Base-by-base conservation (phyloP, 2,888 invertebrate genomes). In the Pherbina coryleti region DNA sequence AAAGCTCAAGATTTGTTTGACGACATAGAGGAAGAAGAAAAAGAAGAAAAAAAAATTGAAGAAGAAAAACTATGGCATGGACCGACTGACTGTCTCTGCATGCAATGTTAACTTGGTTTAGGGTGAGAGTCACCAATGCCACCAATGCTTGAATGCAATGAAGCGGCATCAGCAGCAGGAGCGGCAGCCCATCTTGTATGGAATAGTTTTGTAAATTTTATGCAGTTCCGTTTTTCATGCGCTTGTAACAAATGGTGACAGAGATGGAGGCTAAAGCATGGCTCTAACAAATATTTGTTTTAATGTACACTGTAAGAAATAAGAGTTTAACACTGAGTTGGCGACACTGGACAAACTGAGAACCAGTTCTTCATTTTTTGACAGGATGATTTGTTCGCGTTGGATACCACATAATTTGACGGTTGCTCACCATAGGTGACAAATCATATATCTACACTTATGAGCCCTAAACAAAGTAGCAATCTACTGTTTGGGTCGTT, bases 161-260 rank as follows among this genome's bases (percentile, higher is more conserved):
- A 73, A 74, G 51, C 62, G 44, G 62, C 62, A 64, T 25, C 60
- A 60, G 57, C 31, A 31, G 55, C 17, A 53, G 28, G 17, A 49
- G 51, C 17, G 1, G 37, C 57, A 25, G 51, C 17, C n/a, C n/a
- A 44, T 17, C 60, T 49, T 62, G 37, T 67, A 28, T 22, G 67
- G 37, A 67, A 66, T 66, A 51, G 64, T 64, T 49, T 51, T 31
- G 64, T 62, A 76, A 60, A 72, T 77, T 77, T 71, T 66, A 77
- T 72, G 66, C 72, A 66, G 62, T 77, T 66, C 66, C 66, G 72
- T 77, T 71, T 71, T 72, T 66, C 77, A 72, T 66, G 72, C 55
- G 72, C 77, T 28, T 64, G 64, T 64, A 66, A 64, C 71, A 72
- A 77, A 77, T 77, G 44, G 77, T 57, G 76, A 64, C 70, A 53